These are phyloP conservation scores for Cercocebus atys DNA, from an alignment of 2,113 vertebrate genomes.

Conservation along the genomic window DNA sequence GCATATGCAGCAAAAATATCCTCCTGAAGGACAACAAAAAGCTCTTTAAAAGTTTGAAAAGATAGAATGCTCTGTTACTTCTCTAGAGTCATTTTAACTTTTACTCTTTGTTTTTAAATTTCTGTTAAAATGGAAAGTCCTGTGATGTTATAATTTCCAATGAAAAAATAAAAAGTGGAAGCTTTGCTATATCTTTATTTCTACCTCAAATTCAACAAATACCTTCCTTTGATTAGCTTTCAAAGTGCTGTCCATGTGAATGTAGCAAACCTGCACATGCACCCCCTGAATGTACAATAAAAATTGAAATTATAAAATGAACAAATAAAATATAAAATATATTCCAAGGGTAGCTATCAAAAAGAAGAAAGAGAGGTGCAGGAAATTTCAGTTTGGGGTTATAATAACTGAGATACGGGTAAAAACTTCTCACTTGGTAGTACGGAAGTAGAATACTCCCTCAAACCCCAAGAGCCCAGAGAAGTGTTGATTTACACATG, in stretches of 20 bases:
- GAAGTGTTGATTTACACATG: neutral
- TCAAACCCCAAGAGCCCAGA: neutral
- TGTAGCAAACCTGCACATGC: too few relatives aligned
- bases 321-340: too few relatives aligned
- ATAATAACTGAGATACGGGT: neutral
- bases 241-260: neutral
- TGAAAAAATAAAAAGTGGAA: neutral
- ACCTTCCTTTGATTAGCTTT: neutral
- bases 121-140: neutral
- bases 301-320: too few relatives aligned
- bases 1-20: constrained; percentile 22
- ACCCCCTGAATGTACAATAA: too few relatives aligned
- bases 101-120: neutral
- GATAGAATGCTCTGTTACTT: neutral
- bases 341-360: too few relatives aligned
- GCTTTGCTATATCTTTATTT: neutral
- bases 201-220: neutral
- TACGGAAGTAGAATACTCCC: accelerated
- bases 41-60: neutral
- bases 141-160: neutral
- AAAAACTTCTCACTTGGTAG: neutral
- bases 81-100: neutral
- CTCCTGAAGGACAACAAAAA: neutral
- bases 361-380: neutral
- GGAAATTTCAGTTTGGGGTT: neutral